phyloP scores from a whole-genome alignment of 2,888 invertebrate species.

The Hyles lineata region DNA sequence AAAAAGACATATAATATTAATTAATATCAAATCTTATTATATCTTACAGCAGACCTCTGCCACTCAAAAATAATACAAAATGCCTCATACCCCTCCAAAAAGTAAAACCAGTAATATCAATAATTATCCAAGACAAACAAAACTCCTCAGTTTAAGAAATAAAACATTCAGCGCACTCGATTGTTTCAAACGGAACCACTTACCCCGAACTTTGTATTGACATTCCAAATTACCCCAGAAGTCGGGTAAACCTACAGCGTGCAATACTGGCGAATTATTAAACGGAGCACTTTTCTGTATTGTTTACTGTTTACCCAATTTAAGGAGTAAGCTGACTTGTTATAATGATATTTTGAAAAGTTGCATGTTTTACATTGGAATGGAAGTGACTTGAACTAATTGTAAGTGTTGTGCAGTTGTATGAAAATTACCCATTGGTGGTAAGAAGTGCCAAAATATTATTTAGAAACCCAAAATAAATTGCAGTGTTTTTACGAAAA shows the following conservation, averaged over 20 bases:
- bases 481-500: too few species aligned
- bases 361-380: neutral
- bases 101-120: neutral
- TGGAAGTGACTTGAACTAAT: neutral
- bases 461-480: too few species aligned
- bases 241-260: slow-evolving; percentile 8
- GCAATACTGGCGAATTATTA: slow-evolving; percentile 21
- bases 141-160: slow-evolving; percentile 14
- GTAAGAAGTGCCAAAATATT: too few species aligned
- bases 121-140: slow-evolving; percentile 9
- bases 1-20: too few species aligned
- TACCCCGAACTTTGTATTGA: slow-evolving; percentile 21
- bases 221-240: slow-evolving; percentile 22
- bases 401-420: too few species aligned
- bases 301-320: slow-evolving; percentile 18
- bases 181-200: slow-evolving; percentile 22
- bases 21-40: too few species aligned
- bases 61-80: neutral
- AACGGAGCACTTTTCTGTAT: slow-evolving; percentile 22
- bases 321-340: neutral
- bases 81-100: neutral
- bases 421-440: too few species aligned
- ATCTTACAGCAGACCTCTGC: neutral
- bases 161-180: slow-evolving; percentile 18
- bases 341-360: neutral